These are phyloP conservation scores for Noctuana brunneofusca DNA, from an alignment of 2,888 invertebrate genomes.

Conservation along the genomic window DNA sequence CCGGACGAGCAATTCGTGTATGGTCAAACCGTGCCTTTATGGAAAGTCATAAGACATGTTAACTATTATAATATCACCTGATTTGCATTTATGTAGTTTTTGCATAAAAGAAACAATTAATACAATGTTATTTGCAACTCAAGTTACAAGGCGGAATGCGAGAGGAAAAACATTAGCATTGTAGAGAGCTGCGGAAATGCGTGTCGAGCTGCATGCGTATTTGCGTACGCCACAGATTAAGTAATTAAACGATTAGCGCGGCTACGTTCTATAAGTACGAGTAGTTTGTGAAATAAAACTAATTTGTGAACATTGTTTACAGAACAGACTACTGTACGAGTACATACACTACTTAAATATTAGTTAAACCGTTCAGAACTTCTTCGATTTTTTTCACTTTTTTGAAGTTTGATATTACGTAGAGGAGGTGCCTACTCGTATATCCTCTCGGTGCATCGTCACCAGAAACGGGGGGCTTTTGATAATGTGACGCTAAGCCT, in stretches of 20 bases:
- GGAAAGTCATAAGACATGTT: neutral
- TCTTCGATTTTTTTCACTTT: no score
- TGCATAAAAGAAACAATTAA: constrained; percentile 4
- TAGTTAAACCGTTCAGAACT: no score
- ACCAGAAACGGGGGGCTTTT: neutral
- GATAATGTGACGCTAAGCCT: neutral
- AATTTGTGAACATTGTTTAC: neutral
- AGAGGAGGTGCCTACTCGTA: no score
- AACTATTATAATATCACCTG: constrained; percentile 9
- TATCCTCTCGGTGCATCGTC: no score
- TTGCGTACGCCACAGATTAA: constrained; percentile 16
- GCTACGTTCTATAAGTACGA: neutral
- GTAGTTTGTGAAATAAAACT: neutral
- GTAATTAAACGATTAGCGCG: neutral
- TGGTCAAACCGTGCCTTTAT: neutral
- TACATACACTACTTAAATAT: no score
- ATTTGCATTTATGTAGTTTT: constrained; percentile 1
- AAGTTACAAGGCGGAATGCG: neutral
- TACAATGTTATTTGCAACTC: constrained; percentile 14
- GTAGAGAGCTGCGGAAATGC: constrained; percentile 12
- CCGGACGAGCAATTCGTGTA: neutral
- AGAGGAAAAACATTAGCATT: constrained; percentile 5
- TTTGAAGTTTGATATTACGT: no score
- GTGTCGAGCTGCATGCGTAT: constrained; percentile 11
- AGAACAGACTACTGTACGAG: no score